Percentiles rank a stretch among this genome's conserved stretches.
Evolutionary conservation across 2,888 invertebrate genomes (phyloP).

Genomic region (Cantharis lateralis): DNA sequence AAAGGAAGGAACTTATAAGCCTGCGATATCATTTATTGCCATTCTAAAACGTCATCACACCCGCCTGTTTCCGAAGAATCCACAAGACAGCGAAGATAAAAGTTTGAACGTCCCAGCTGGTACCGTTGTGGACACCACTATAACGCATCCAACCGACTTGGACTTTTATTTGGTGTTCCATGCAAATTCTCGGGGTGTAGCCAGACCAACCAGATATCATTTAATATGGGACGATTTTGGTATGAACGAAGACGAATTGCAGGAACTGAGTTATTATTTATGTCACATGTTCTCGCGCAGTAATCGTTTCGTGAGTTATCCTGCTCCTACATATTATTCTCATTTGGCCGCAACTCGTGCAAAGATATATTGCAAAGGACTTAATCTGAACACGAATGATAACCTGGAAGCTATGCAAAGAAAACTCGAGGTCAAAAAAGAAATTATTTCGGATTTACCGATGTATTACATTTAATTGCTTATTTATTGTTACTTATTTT

Average conservation of each 20-base stretch:
- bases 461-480: too few species aligned
- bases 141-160: too few species aligned
- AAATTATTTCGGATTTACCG: too few species aligned
- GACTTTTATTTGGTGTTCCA: constrained; percentile 75
- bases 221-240: constrained; percentile 79
- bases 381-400: too few species aligned
- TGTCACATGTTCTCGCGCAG: constrained; percentile 88
- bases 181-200: constrained; percentile 77
- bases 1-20: constrained; percentile 61
- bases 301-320: constrained; percentile 78
- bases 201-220: constrained; percentile 84
- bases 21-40: constrained; percentile 86
- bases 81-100: constrained; percentile 59
- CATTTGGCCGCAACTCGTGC: constrained; percentile 82
- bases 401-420: too few species aligned
- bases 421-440: too few species aligned
- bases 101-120: constrained; percentile 82
- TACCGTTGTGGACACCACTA: constrained; percentile 78
- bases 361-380: constrained; percentile 54
- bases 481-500: too few species aligned
- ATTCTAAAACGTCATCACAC: constrained; percentile 60
- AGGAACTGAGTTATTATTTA: constrained; percentile 78
- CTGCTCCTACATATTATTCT: constrained; percentile 64
- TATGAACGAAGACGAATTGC: constrained; percentile 73
- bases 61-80: constrained; percentile 61